Evolutionary conservation across 2,888 invertebrate genomes (phyloP).

Genomic region (Eudemis profundana): DNA sequence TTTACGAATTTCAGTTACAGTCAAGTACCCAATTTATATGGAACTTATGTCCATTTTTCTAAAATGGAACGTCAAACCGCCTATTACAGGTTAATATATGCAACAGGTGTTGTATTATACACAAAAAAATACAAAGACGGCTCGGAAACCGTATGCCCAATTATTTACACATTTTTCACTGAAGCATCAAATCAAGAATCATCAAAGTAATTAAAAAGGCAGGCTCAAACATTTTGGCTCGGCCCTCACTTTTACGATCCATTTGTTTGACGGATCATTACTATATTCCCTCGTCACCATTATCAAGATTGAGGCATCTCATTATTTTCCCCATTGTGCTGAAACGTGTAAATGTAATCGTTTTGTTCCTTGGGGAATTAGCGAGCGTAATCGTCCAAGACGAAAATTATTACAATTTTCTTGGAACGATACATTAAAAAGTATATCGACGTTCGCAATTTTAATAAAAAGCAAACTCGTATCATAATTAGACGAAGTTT

Average conservation of each 20-base stretch:
- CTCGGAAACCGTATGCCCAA: too few species aligned
- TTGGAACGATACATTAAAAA: background rate
- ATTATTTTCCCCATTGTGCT: slow-evolving; percentile 20
- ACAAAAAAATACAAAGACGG: too few species aligned
- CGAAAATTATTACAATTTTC: background rate
- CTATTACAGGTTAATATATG: too few species aligned
- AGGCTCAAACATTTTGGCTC: slow-evolving; percentile 16
- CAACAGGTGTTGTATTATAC: too few species aligned
- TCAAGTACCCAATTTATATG: too few species aligned
- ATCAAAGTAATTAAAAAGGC: slow-evolving; percentile 19
- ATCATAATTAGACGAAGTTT: too few species aligned
- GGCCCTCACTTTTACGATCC: slow-evolving; percentile 22
- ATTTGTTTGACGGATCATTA: slow-evolving; percentile 31
- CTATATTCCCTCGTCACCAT: slow-evolving; percentile 18
- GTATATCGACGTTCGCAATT: too few species aligned
- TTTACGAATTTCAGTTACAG: too few species aligned
- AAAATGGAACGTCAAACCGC: too few species aligned
- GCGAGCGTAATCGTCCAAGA: background rate
- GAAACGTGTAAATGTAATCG: slow-evolving; percentile 18
- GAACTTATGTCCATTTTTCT: too few species aligned
- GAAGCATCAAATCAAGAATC: background rate
- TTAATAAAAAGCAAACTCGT: too few species aligned
- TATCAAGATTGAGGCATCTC: slow-evolving; percentile 35
- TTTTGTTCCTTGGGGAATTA: background rate
- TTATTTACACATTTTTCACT: background rate